phyloP scores from a whole-genome alignment of 2,888 invertebrate genomes.

The Labia minor region DNA sequence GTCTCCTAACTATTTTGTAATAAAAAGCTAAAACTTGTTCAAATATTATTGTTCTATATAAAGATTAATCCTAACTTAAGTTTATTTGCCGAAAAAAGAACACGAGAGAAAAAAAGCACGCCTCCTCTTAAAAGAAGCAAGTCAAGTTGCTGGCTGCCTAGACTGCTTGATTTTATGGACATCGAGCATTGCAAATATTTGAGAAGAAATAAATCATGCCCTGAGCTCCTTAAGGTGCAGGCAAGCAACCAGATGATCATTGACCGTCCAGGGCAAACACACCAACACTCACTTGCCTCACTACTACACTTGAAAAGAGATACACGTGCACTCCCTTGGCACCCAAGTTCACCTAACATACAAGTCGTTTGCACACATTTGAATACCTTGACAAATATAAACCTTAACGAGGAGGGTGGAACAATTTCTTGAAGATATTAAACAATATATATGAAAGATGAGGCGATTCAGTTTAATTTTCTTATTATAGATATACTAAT shows the following conservation, averaged over 20 bases:
- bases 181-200: conserved; percentile 13
- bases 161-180: not conserved
- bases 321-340: too few relatives aligned
- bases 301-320: too few relatives aligned
- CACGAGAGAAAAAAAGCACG: not conserved
- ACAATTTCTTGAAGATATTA: not conserved
- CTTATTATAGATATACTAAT: too few relatives aligned
- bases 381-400: conserved; percentile 1
- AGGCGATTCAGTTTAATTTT: too few relatives aligned
- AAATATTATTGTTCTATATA: too few relatives aligned
- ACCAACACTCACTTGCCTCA: not conserved
- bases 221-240: conserved; percentile 1
- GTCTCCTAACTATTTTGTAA: too few relatives aligned
- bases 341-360: not conserved
- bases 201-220: conserved; percentile 2
- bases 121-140: not conserved
- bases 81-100: too few relatives aligned
- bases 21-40: too few relatives aligned
- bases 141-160: not conserved
- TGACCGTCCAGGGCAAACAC: conserved; percentile 1
- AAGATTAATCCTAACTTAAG: too few relatives aligned
- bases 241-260: not conserved
- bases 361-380: conserved; percentile 13
- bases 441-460: not conserved
- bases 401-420: not conserved